Base-by-base conservation (phyloP, 2,113 vertebrate species). In the Eretmochelys imbricata region DNA sequence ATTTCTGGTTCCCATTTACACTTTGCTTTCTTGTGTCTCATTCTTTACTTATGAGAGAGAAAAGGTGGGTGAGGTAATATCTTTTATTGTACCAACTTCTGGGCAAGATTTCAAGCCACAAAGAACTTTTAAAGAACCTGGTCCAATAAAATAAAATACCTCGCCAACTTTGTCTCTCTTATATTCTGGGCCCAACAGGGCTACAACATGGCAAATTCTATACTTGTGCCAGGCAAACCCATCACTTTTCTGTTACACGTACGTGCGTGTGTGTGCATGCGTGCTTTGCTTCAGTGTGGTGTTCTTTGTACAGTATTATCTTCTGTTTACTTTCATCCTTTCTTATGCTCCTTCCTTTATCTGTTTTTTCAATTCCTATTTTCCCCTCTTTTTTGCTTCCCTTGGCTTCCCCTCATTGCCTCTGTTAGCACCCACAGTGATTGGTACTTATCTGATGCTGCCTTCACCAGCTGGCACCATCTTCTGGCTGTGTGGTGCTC, bases 381-480 rank as follows among this genome's bases (percentile, higher is more conserved):
- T 62, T 1, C 9, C 10, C 20, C 80, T 6, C 48, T 57, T 51
- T 57, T 4, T 20, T 72, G n/a, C 29, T 82, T 49, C 2, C 84
- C 3, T 69, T 51, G 6, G 35, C 5, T 2, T 29, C 0, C 1
- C 5, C 24, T 50, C 31, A 51, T 83, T 51, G 2, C 7, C 4
- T 57, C 6, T 78, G 1, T 51, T 4, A 84, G 5, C 20, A 94
- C 20, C 1, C 8, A 59, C 5, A 24, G 17, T 53, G 6, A 80
- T 8, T 16, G 4, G 1, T 87, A 5, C 29, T 62, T 62, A 62
- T 14, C 3, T 62, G 59, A 62, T 12, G 31, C 59, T 62, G 31
- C 13, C 59, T 65, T 35, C 59, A 65, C 13, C 31, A 16, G 7
- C 29, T 35, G 59, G 13, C 29, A 35, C 14, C 31, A 8, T 65